These are phyloP conservation scores for Microchrysa polita DNA, from an alignment of 2,888 invertebrate species.

Conservation along the genomic window DNA sequence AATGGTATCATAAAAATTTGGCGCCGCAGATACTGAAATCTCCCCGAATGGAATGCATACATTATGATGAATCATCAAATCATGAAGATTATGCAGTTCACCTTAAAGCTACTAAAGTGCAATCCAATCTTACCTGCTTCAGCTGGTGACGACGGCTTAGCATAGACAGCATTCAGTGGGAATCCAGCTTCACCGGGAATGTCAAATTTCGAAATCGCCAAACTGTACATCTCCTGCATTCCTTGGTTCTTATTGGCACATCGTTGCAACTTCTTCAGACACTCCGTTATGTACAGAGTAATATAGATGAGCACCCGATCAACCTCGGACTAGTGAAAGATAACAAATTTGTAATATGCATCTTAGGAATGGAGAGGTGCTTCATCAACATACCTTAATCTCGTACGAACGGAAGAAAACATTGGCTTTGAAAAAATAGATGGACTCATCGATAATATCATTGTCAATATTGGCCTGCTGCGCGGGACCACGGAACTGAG, in stretches of 20 bases:
- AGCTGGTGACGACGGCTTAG: slow-evolving; percentile 78
- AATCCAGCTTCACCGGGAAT: slow-evolving; percentile 96
- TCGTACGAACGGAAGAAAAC: slow-evolving; percentile 99
- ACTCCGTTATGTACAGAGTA: slow-evolving; percentile 97
- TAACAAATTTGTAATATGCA: slow-evolving; percentile 11
- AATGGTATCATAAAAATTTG: too few relatives aligned
- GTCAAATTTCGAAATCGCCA: slow-evolving; percentile 94
- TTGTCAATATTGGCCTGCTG: slow-evolving; percentile 70
- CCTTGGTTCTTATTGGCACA: slow-evolving; percentile 91
- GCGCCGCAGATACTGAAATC: too few relatives aligned
- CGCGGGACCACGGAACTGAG: slow-evolving; percentile 93
- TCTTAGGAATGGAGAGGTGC: too few relatives aligned
- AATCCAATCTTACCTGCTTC: slow-evolving; percentile 89
- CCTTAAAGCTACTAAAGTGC: too few relatives aligned
- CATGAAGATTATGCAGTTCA: too few relatives aligned
- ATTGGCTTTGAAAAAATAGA: slow-evolving; percentile 98
- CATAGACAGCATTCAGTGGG: slow-evolving; percentile 95
- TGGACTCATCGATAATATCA: slow-evolving; percentile 97
- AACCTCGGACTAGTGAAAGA: slow-evolving; percentile 82
- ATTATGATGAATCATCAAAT: too few relatives aligned
- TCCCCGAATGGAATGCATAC: too few relatives aligned
- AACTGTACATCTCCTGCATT: slow-evolving; percentile 93
- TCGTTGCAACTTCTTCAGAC: slow-evolving; percentile 92
- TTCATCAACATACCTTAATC: slow-evolving; percentile 88
- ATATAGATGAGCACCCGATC: slow-evolving; percentile 97